These are phyloP conservation scores for Triplophysa siluroides DNA, from an alignment of 2,113 vertebrate species.

Conservation along the genomic window DNA sequence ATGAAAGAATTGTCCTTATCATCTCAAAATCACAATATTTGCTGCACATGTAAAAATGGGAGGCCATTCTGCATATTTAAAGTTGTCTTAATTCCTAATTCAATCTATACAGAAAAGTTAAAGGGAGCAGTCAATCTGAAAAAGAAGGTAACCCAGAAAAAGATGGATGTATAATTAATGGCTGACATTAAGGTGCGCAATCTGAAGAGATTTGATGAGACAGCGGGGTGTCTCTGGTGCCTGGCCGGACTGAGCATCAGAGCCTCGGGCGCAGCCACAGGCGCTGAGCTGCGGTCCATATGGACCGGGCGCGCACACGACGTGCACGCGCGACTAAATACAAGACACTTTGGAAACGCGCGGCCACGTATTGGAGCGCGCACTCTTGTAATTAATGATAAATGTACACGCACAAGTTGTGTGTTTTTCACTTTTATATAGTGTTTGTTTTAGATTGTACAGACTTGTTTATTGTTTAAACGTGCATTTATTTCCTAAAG, in stretches of 20 bases:
- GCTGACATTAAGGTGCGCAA: conserved; percentile 54
- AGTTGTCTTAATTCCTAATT: conserved; percentile 51
- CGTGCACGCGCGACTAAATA: conserved; percentile 1
- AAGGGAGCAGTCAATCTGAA: conserved; percentile 27
- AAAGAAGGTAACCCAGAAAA: conserved; percentile 26
- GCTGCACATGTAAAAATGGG: no score
- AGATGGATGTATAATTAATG: conserved; percentile 55
- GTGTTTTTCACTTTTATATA: not conserved
- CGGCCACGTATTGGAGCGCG: conserved; percentile 3
- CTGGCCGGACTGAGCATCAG: conserved; percentile 7
- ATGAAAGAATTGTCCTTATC: not conserved
- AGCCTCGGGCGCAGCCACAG: conserved; percentile 53
- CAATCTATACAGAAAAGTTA: conserved; percentile 37
- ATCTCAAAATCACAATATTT: not conserved
- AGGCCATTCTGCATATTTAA: not conserved
- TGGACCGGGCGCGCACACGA: conserved; percentile 36
- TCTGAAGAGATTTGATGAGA: conserved; percentile 31
- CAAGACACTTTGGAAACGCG: not conserved
- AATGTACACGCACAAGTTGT: not conserved
- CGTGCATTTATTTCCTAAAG: not conserved
- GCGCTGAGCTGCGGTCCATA: conserved; percentile 53
- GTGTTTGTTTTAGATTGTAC: not conserved
- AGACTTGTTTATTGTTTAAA: not conserved
- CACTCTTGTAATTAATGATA: not conserved
- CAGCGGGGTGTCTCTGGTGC: conserved; percentile 18